Evolutionary conservation across 2,888 invertebrate species (phyloP).

Genomic region (Scaptomyza parva): DNA sequence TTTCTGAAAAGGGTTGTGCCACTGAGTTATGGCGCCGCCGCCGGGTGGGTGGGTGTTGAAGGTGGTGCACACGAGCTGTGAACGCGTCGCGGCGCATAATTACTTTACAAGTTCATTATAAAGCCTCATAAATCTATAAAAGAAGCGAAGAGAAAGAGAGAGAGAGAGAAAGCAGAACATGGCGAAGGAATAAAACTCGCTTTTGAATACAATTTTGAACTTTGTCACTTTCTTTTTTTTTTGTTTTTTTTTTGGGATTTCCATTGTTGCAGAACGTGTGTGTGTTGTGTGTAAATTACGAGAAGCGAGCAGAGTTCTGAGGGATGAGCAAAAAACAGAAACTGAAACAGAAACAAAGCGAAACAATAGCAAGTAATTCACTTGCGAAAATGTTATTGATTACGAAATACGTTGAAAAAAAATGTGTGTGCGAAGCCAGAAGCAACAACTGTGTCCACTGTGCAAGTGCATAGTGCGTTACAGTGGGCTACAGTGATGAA

Average conservation of each 20-base stretch:
- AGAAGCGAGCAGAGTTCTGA: constrained; percentile 7
- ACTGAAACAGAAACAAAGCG: neutral
- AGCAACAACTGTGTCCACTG: constrained; percentile 53
- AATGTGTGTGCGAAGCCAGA: constrained; percentile 56
- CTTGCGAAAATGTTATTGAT: constrained; percentile 80
- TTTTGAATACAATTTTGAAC: constrained; percentile 60
- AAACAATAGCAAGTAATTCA: constrained; percentile 76
- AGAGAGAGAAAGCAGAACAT: neutral
- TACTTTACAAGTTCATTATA: constrained; percentile 85
- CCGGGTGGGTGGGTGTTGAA: constrained; percentile 13
- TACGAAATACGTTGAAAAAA: constrained; percentile 67
- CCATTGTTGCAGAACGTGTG: constrained; percentile 14
- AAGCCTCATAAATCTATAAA: constrained; percentile 84
- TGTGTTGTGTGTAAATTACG: constrained; percentile 31
- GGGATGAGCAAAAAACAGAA: constrained; percentile 10
- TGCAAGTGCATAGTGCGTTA: constrained; percentile 29
- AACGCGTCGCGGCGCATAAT: constrained; percentile 80
- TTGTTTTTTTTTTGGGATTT: no score
- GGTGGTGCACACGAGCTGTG: constrained; percentile 56
- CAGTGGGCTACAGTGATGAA: constrained; percentile 57
- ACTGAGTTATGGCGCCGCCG: constrained; percentile 58
- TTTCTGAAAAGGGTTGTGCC: constrained; percentile 76
- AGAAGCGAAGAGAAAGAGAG: neutral
- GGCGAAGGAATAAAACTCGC: constrained; percentile 11
- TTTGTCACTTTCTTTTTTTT: constrained; percentile 68